Evolutionary conservation across 2,888 invertebrate genomes (phyloP), one percentile per base, ranked within the genome.

Genomic region (Dicycla oo): DNA sequence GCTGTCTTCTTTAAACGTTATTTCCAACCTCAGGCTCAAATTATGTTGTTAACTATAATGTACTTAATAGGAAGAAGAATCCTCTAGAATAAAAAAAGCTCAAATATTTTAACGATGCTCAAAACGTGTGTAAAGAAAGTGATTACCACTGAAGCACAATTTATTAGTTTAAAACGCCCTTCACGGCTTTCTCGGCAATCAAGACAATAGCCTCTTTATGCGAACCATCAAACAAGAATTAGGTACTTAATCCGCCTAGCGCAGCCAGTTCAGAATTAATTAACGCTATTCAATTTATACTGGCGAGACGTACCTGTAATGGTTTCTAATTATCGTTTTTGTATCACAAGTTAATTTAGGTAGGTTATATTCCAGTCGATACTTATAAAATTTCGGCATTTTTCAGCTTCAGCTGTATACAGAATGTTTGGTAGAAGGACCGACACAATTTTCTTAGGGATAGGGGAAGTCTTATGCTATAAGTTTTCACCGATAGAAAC

Each of bases 201-300:
- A 81, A 74, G 73, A 81, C 73, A 84, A 84, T 73, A 40, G 66
- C 69, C 79, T 76, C 75, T 77, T 86, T 77, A 84, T 49, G 64
- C 66, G 73, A 57, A 69, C 71, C 77, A 86, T 81, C 77, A 86
- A 86, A 86, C 84, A 81, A 76, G 75, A 85, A 85, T 85, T 84
- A 86, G 73, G 63, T 63, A 80, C 73, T 81, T 81, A 81, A 86
- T 84, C 74, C 62, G 34, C 66, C 69, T 66, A 63, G 69, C 70
- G 73, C 71, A 80, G 75, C 82, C 80, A 75, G 71, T 81, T 78
- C 45, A 70, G 72, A 82, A 84, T 86, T 84, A 85, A 85, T 85
- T 85, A 78, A 75, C 78, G 68, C 80, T 43, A 76, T 84, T 76
- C 76, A 81, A 73, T 78, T 81, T 76, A 71, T 73, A 67, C 58